Base-by-base conservation (phyloP, 2,113 vertebrate species). In the Callipepla californica region DNA sequence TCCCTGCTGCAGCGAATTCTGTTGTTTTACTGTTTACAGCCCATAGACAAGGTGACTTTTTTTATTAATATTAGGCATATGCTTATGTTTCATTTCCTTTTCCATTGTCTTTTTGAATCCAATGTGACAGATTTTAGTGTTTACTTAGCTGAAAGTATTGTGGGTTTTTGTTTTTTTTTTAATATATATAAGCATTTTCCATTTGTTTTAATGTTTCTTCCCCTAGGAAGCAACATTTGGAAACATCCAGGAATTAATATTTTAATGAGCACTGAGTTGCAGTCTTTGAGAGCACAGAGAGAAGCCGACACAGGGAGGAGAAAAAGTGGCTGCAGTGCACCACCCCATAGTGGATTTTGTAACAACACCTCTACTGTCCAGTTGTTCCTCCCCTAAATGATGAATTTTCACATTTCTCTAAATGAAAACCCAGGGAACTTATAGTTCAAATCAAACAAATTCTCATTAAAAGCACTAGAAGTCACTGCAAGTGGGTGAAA, bases 211-310 rank as follows among this genome's bases (percentile, higher is more conserved):
- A 21, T 76, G 34, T 94, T 87, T 85, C 58, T 95, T 76, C 8
- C 48, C 53, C 30, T 0, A 0, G 81, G 78, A 89, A 87, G 42
- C 20, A 89, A 69, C 70, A 45, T 73, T 85, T 87, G 81, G 67
- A 95, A 82, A 0, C 0, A 89, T 63, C 26, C 45, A 87, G 67
- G 79, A 91, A 95, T 89, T 58, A 79, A 76, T 91, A 87, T 66
- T 92, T 87, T 91, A 89, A 73, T 25, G 86, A 68, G 69, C 51
- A 81, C 89, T 82, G 81, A 68, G 13, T 23, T 91, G 80, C 80
- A 50, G 20, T 61, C 67, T 53, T 36, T 73, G 58, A 92, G 44
- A 95, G 40, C 12, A 65, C 14, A 61, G 62, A 81, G 23, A 28
- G 16, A 85, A 76, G 30, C 20, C 85, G 48, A 67, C 44, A 44